phyloP scores from a whole-genome alignment of 1,140 invertebrate genomes.

The Caenorhabditis latens region DNA sequence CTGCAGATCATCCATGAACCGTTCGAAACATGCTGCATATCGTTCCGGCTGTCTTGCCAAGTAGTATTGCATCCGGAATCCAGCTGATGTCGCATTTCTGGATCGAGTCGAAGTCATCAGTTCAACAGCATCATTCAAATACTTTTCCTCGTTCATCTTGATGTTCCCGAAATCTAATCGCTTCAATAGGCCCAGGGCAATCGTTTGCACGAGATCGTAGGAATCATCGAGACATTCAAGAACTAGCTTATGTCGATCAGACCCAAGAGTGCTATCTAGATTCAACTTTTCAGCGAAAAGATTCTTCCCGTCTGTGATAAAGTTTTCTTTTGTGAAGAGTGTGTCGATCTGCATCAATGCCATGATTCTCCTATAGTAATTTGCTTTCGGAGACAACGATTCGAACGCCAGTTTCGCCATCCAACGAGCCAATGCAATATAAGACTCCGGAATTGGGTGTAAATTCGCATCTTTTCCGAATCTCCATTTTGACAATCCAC shows the following conservation, averaged over 20 bases:
- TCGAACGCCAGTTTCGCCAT: constrained; percentile 63
- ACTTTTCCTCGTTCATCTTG: constrained; percentile 1
- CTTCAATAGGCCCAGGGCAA: constrained; percentile 55
- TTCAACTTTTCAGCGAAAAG: constrained; percentile 9
- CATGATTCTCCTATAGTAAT: constrained; percentile 66
- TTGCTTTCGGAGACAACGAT: constrained; percentile 52
- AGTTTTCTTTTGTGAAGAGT: constrained; percentile 30
- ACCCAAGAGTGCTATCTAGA: constrained; percentile 32
- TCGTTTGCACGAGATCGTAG: constrained; percentile 60
- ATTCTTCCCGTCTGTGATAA: constrained; percentile 37
- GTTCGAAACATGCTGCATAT: background rate
- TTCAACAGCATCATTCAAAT: background rate
- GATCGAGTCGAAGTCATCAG: constrained; percentile 42
- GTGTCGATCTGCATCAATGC: constrained; percentile 51
- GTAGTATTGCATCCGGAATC: constrained; percentile 46
- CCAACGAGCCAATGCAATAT: constrained; percentile 1
- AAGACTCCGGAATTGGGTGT: background rate
- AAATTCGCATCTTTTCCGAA: constrained; percentile 3
- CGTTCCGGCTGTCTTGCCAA: background rate
- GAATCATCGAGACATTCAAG: constrained; percentile 61
- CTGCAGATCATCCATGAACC: background rate
- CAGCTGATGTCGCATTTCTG: constrained; percentile 15
- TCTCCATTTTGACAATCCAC: constrained; percentile 19
- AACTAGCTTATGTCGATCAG: constrained; percentile 12
- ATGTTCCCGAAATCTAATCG: background rate